Conservation (phyloP, 35 echinoderm and acorn worm genomes). For the Heliocidaris erythrogramma region DNA sequence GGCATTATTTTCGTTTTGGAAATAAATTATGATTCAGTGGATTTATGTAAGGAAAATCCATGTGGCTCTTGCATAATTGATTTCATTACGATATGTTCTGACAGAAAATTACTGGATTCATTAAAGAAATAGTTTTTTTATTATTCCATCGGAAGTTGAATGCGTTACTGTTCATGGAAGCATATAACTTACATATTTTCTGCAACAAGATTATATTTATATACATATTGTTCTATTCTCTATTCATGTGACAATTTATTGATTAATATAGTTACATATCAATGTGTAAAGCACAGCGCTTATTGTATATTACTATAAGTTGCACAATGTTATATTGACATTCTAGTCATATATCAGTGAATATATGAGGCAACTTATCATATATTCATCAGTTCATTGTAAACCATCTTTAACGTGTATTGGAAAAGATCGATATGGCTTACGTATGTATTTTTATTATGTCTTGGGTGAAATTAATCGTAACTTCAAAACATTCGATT, state of each 20-base stretch:
- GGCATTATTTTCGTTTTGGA: background rate
- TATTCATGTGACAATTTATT: background rate
- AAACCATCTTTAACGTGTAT: background rate
- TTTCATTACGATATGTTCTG: background rate
- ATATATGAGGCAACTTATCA: background rate
- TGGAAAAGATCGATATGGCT: too few relatives aligned
- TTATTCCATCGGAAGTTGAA: background rate
- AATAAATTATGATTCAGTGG: background rate
- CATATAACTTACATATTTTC: background rate
- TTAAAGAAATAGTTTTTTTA: background rate
- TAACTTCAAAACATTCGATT: slow-evolving; percentile 19
- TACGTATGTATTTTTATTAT: background rate
- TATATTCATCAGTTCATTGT: background rate
- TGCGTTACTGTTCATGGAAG: background rate
- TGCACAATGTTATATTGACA: background rate
- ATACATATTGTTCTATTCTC: background rate
- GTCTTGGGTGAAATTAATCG: background rate
- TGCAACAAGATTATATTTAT: background rate
- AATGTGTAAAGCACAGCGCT: background rate
- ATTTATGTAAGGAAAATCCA: background rate
- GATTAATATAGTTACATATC: background rate
- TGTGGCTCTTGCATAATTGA: background rate
- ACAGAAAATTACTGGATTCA: background rate
- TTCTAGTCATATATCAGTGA: background rate
- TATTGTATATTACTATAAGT: background rate